A percentile compares a stretch with the other conserved stretches of the same genome.
Conservation (phyloP, 2,113 vertebrate species). For the Odobenus rosmarus region DNA sequence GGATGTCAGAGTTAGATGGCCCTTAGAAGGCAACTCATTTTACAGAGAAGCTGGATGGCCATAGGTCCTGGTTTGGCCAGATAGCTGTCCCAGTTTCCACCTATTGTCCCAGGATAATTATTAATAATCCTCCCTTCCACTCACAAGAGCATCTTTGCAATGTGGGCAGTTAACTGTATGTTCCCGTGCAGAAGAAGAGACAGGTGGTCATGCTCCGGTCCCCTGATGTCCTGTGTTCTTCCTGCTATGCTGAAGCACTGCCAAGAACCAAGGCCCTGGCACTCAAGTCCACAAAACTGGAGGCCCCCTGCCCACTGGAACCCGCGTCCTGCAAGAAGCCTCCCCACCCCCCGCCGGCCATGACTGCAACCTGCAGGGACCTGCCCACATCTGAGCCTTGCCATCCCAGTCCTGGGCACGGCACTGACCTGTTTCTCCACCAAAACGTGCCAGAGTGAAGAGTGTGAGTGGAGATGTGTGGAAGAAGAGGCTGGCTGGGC, state of each 20-base stretch:
- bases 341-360: neutral
- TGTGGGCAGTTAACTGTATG: neutral
- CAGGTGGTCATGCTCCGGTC: accelerated
- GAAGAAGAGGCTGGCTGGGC: neutral
- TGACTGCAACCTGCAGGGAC: neutral
- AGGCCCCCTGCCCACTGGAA: neutral
- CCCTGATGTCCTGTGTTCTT: neutral
- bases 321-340: neutral
- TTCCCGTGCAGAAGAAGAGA: neutral
- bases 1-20: neutral
- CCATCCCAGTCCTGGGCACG: accelerated
- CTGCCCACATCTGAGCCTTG: neutral
- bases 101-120: neutral
- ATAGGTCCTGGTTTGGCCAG: neutral
- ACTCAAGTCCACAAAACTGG: neutral
- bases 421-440: neutral
- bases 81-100: neutral
- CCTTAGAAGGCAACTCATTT: neutral
- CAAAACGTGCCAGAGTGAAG: neutral
- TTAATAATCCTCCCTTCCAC: neutral
- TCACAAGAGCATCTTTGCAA: neutral
- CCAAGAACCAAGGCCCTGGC: neutral
- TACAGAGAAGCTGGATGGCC: neutral
- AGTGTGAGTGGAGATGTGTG: accelerated
- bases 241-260: neutral